These are phyloP conservation scores for Aldrovandia affinis DNA, from an alignment of 2,797 vertebrate genomes.

Conservation along the genomic window DNA sequence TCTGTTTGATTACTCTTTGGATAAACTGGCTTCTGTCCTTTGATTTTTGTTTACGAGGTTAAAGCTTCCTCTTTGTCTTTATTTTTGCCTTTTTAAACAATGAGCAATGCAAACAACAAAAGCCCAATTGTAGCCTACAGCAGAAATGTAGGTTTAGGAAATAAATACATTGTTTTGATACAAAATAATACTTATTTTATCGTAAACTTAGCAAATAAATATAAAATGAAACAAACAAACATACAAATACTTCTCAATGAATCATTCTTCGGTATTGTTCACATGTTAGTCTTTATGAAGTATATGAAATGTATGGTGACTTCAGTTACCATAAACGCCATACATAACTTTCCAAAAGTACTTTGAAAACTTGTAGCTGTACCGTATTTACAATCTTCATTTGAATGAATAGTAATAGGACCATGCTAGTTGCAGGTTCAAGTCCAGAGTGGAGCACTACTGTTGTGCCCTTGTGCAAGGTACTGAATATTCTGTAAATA, in stretches of 20 bases:
- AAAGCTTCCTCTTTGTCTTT: neutral
- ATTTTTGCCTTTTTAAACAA: neutral
- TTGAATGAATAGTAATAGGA: neutral
- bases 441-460: neutral
- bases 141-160: neutral
- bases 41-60: neutral
- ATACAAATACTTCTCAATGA: neutral
- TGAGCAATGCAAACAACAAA: neutral
- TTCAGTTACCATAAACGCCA: neutral
- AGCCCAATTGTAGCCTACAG: neutral
- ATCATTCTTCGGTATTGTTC: neutral
- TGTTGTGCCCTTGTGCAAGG: neutral
- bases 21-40: neutral
- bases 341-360: neutral
- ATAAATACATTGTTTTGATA: neutral
- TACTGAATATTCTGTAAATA: neutral
- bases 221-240: neutral
- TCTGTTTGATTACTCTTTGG: neutral
- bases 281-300: neutral
- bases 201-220: constrained; percentile 9
- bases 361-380: neutral
- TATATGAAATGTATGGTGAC: neutral
- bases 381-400: neutral
- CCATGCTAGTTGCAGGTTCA: neutral
- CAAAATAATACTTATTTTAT: neutral